Evolutionary conservation across 2,113 vertebrate genomes (phyloP).

Genomic region (Centropristis striata): DNA sequence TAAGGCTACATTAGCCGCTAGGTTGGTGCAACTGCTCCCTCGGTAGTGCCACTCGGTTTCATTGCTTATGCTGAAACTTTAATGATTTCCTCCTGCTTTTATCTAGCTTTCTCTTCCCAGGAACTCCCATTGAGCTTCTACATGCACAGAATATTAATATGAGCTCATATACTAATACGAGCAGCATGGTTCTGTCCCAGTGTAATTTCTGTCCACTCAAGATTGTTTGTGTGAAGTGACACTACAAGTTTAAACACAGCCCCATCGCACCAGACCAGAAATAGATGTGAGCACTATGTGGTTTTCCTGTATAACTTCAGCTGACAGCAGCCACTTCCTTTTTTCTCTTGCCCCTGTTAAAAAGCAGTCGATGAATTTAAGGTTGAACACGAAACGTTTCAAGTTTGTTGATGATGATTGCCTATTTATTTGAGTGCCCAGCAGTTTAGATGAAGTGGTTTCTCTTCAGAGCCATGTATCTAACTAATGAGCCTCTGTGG

Average conservation of each 20-base stretch:
- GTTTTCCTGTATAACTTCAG: conserved; percentile 63
- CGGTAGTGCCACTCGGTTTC: neutral
- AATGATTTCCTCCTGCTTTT: conserved; percentile 1
- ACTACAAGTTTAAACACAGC: conserved; percentile 5
- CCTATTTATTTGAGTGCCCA: neutral
- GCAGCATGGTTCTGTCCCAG: neutral
- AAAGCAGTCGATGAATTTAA: conserved; percentile 1
- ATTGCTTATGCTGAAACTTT: neutral
- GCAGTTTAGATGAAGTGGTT: neutral
- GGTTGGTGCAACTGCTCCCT: neutral
- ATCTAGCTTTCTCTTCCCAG: neutral
- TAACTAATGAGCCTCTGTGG: no score
- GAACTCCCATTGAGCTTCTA: neutral
- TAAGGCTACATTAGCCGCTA: neutral
- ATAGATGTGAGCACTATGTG: conserved; percentile 52
- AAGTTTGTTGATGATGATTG: neutral
- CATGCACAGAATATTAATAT: neutral
- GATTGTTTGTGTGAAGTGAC: conserved; percentile 26
- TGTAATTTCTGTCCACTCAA: neutral
- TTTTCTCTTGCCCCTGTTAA: conserved; percentile 1
- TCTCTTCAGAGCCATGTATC: no score
- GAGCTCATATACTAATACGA: neutral
- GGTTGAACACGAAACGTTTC: neutral
- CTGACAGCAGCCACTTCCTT: conserved; percentile 39
- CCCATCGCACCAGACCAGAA: conserved; percentile 21